phyloP scores from a whole-genome alignment of 2,797 vertebrate genomes.

The Ara ararauna region DNA sequence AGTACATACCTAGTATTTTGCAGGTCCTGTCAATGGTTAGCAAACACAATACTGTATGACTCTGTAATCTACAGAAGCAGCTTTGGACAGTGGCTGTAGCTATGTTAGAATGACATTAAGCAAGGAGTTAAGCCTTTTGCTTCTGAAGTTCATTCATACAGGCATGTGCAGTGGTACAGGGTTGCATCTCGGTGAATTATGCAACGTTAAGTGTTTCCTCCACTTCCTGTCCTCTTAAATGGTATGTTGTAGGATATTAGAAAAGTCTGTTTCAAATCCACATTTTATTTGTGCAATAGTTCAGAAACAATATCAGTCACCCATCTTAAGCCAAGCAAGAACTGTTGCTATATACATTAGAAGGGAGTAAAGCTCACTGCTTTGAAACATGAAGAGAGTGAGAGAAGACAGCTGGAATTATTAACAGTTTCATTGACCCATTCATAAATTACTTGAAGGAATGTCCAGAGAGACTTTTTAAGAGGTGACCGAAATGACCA shows the following conservation, averaged over 20 bases:
- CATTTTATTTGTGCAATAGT: background rate
- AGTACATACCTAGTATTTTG: background rate
- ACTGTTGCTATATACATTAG: background rate
- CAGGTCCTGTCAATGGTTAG: background rate
- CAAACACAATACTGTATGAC: background rate
- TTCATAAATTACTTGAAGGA: slow-evolving; percentile 74
- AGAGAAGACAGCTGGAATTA: slow-evolving; percentile 56
- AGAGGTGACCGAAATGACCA: slow-evolving; percentile 64
- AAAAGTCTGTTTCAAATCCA: background rate
- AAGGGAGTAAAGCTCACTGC: slow-evolving; percentile 27
- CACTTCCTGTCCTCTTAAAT: background rate
- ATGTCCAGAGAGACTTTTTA: slow-evolving; percentile 67
- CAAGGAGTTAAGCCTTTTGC: background rate
- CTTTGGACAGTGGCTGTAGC: background rate
- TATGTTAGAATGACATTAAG: background rate
- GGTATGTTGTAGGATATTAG: background rate
- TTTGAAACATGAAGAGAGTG: slow-evolving; percentile 40
- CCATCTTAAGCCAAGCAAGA: background rate
- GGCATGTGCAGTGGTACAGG: background rate
- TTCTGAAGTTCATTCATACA: background rate
- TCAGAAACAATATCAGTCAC: background rate
- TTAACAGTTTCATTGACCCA: slow-evolving; percentile 69
- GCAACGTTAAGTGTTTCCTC: background rate
- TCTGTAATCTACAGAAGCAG: background rate
- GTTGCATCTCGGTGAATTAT: background rate